Evolutionary conservation across 2,113 vertebrate species (phyloP).

Genomic region (Heterotis niloticus): DNA sequence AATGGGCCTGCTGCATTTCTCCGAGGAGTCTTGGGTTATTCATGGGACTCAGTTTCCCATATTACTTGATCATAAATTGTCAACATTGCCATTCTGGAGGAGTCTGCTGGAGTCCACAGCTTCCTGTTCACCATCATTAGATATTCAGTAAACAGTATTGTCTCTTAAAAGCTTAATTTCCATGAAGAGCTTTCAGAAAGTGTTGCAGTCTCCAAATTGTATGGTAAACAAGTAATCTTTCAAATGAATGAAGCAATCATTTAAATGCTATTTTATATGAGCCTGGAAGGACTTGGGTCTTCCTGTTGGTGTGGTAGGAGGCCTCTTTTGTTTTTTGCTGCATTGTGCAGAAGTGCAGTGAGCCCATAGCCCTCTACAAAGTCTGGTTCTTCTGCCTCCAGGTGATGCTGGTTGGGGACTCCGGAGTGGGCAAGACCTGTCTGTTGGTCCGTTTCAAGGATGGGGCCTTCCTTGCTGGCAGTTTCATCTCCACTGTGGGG

Average conservation of each 20-base stretch:
- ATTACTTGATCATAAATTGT: not conserved
- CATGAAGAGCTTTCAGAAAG: not conserved
- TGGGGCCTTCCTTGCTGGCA: constrained; percentile 86
- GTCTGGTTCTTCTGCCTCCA: constrained; percentile 37
- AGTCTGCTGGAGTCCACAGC: not conserved
- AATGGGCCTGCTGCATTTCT: not conserved
- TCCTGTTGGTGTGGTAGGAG: no score
- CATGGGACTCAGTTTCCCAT: not conserved
- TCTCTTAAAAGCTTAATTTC: not conserved
- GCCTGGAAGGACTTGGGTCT: no score
- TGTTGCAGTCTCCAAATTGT: not conserved
- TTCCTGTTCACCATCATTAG: not conserved
- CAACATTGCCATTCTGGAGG: not conserved
- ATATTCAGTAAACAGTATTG: not conserved
- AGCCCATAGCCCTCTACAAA: not conserved
- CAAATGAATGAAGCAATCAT: no score
- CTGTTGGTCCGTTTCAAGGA: constrained; percentile 92
- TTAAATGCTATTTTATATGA: no score
- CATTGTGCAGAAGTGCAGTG: no score
- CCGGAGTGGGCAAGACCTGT: constrained; percentile 70
- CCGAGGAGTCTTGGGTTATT: not conserved
- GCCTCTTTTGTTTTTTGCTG: no score
- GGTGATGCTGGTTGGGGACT: constrained; percentile 96
- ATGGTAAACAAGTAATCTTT: not conserved
- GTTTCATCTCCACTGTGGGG: constrained; percentile 93